Evolutionary conservation across 2,113 vertebrate species (phyloP), one percentile per base, ranked within the genome.

Genomic region (Chascanopsetta lugubris): DNA sequence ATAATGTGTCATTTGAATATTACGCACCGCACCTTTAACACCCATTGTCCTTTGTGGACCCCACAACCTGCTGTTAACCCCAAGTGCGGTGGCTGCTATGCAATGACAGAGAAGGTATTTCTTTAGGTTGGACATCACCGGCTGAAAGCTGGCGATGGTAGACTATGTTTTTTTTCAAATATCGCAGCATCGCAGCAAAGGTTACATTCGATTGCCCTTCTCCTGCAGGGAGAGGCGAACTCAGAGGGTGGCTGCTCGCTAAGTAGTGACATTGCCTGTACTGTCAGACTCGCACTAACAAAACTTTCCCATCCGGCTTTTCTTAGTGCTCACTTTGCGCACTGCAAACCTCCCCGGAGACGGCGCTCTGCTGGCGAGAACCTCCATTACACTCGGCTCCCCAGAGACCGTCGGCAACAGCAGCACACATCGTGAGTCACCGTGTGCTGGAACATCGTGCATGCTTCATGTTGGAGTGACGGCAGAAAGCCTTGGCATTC

Each of bases 61-160:
- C 20, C 18, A 15, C 8, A 45, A 20, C 18, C 17, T n/a, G 42
- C 42, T 45, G 42, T 11, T 45, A 4, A 3, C 42, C 21, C 42
- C 20, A 21, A 45, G 17, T 51, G 13, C 38, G 34, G 30, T 29
- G 22, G 17, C 38, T 0, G 60, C 56, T 50, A 20, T 64, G 15
- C 12, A 24, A 43, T 1, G 29, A n/a, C n/a, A n/a, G n/a, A 45
- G 47, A 34, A 42, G 30, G 48, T 60, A 21, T 47, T 43, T 59
- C 61, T 49, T 62, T 78, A 78, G 78, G 72, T 65, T 66, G 57
- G 17, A 68, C 4, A 72, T 50, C 10, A 51, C n/a, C 24, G 8
- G n/a, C 3, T 57, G 48, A 64, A 47, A 32, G 29, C n/a, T 64
- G 47, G 21, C 54, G 49, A 66, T 53, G 32, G 67, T 59, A 42